Conservation (phyloP, 2,888 invertebrate species). For the Temnothorax unifasciatus region DNA sequence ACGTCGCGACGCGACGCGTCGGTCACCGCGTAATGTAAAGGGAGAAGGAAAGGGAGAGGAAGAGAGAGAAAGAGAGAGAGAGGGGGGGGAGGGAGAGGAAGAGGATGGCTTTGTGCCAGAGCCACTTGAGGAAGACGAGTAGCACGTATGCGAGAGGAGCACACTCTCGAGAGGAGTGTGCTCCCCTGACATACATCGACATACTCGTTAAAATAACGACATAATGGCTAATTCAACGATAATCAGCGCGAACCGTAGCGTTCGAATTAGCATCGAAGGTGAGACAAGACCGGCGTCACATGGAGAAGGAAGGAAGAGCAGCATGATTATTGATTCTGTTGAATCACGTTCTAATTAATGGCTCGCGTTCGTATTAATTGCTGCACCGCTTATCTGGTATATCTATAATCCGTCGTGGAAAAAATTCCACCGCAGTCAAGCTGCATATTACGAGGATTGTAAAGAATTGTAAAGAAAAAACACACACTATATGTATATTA, state of each 20-base stretch:
- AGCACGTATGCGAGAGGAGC: slow-evolving; percentile 67
- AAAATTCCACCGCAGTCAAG: neutral
- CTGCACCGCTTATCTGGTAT: neutral
- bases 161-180: slow-evolving; percentile 64
- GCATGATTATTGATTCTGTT: neutral
- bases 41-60: neutral
- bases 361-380: slow-evolving; percentile 9
- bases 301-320: slow-evolving; percentile 55
- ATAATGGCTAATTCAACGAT: slow-evolving; percentile 86
- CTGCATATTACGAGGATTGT: neutral
- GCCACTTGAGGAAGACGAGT: slow-evolving; percentile 50
- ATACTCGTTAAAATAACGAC: slow-evolving; percentile 86
- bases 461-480: neutral
- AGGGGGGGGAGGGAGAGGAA: neutral
- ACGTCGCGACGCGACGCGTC: slow-evolving; percentile 7
- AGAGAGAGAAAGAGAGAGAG: neutral
- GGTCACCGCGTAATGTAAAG: slow-evolving; percentile 11
- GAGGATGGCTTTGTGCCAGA: slow-evolving; percentile 29
- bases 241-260: slow-evolving; percentile 85
- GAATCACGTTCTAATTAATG: slow-evolving; percentile 6
- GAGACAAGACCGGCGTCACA: slow-evolving; percentile 77
- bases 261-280: slow-evolving; percentile 86
- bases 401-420: neutral
- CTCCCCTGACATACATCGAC: slow-evolving; percentile 86
- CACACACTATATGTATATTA: neutral